These are phyloP conservation scores for Silurus asotus DNA, from an alignment of 2,113 vertebrate species.

Conservation along the genomic window DNA sequence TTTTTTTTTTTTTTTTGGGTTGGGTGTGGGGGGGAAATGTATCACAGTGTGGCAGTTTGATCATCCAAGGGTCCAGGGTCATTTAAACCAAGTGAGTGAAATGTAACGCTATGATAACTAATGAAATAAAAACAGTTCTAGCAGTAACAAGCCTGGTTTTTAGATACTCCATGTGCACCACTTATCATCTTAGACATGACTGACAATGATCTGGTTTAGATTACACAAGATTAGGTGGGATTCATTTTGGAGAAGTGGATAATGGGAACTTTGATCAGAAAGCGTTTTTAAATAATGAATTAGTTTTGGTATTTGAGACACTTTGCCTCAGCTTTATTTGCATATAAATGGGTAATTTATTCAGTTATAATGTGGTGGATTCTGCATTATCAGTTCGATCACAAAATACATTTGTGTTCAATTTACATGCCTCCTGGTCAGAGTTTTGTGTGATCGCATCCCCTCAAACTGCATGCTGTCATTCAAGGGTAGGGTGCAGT, in stretches of 20 bases:
- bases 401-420: neutral
- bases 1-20: too few species aligned
- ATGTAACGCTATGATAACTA: neutral
- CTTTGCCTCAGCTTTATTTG: neutral
- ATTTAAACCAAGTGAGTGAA: neutral
- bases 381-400: neutral
- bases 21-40: too few species aligned
- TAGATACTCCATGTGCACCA: neutral
- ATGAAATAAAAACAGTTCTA: neutral
- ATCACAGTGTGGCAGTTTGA: neutral
- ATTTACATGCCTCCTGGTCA: neutral
- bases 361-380: neutral
- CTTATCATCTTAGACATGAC: neutral
- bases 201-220: neutral
- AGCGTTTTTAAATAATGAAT: neutral
- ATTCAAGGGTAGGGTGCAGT: neutral
- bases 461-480: neutral
- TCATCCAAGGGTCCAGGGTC: neutral
- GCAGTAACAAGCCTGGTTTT: too few species aligned
- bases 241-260: neutral
- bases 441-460: neutral
- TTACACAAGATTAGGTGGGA: neutral
- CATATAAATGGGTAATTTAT: neutral
- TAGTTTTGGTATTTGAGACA: neutral
- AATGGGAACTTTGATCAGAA: neutral